Evolutionary conservation across 2,888 invertebrate genomes (phyloP), one percentile per base, ranked within the genome.

Genomic region (Linnaemya vulpina): DNA sequence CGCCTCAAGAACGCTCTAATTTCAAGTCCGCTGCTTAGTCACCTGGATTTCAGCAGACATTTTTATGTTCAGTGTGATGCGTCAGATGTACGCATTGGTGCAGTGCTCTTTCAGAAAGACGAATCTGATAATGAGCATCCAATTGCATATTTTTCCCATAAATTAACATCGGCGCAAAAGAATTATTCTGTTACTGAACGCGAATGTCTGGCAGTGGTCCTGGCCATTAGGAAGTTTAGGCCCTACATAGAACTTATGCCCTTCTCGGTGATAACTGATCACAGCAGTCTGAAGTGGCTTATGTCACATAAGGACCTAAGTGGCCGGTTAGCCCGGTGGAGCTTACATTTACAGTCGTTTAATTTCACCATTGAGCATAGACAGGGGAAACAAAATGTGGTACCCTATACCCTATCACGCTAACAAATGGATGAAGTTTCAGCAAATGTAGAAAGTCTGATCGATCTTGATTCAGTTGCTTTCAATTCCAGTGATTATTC

Each of bases 51-150:
- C 35, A 2, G 2, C 8, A 35, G 35, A 9, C 60, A 35, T 10
- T 60, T 60, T 10, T 60, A 60, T 17, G 35, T 35, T 8, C 35
- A 60, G 60, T 60, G 60, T 10, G 60, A 60, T 9, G 30, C 60
- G 9, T 60, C 60, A 35, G 60, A 35, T 17, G 3, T 60, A 9
- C 10, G 60, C 0, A 10, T 60, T 9, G 60, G 60, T n/a, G 35
- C 60, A 10, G 60, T 60, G 15, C 11, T 60, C 0, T 60, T 60
- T 10, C 60, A 60, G 35, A 35, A 35, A 17, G n/a, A 35, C 17
- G 60, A 60, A 25, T 25, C 15, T 55, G 25, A 15, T 5, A 25
- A 13, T 7, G 55, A 55, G 15, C 55, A 55, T 8, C 35, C 35
- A 17, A 60, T 35, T 4, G 60, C 60, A 9, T 60, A 10, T 35